These are phyloP conservation scores for Caenorhabditis afra DNA, from an alignment of 2,888 invertebrate species.

Conservation along the genomic window DNA sequence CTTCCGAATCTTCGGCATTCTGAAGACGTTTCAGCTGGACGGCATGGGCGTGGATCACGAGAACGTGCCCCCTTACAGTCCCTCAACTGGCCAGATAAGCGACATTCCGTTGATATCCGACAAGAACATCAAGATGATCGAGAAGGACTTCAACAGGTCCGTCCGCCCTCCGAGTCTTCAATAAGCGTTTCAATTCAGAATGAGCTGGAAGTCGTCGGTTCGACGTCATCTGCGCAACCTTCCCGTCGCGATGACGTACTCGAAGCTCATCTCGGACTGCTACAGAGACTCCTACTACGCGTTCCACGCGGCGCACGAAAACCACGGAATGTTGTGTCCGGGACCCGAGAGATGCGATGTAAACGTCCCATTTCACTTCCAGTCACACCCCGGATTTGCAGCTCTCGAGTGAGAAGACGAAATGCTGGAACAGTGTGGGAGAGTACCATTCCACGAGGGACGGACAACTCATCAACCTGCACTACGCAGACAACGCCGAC, in stretches of 20 bases:
- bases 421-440: slow-evolving; percentile 58
- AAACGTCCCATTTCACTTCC: neutral
- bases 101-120: slow-evolving; percentile 36
- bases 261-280: slow-evolving; percentile 44
- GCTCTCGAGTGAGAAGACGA: slow-evolving; percentile 23
- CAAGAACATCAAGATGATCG: slow-evolving; percentile 42
- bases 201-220: slow-evolving; percentile 54
- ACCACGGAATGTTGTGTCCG: slow-evolving; percentile 55
- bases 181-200: slow-evolving; percentile 37
- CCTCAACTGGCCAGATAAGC: neutral
- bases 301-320: slow-evolving; percentile 23
- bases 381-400: slow-evolving; percentile 1
- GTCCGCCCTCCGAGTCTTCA: neutral
- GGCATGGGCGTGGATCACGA: slow-evolving; percentile 43
- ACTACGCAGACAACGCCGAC: slow-evolving; percentile 49
- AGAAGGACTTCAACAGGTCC: slow-evolving; percentile 55
- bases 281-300: slow-evolving; percentile 43
- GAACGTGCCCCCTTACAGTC: slow-evolving; percentile 22
- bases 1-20: neutral
- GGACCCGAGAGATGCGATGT: slow-evolving; percentile 65
- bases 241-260: slow-evolving; percentile 40
- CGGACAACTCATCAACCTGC: slow-evolving; percentile 51
- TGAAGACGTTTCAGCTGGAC: slow-evolving; percentile 26
- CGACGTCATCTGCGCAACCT: slow-evolving; percentile 37
- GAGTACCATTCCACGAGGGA: slow-evolving; percentile 58